Conservation (phyloP, 2,113 vertebrate genomes). For the Trachemys scripta region DNA sequence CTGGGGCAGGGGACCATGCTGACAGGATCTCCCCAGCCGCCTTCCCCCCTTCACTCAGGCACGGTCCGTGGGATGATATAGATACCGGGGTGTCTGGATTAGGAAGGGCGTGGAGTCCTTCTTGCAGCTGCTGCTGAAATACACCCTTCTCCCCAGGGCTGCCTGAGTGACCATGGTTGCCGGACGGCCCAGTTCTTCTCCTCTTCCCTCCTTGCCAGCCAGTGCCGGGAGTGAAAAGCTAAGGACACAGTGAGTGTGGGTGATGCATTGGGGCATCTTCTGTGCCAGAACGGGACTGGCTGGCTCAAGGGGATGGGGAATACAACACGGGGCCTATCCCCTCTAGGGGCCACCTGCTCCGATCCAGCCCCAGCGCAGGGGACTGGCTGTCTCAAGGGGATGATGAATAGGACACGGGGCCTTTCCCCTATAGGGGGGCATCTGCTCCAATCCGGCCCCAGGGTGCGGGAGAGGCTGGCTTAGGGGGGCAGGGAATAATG, state of each 20-base stretch:
- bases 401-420: too few species aligned
- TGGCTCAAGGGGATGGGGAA: neutral
- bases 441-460: neutral
- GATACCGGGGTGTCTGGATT: neutral
- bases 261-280: neutral
- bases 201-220: neutral
- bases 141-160: neutral
- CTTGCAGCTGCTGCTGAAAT: neutral
- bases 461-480: too few species aligned
- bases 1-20: neutral
- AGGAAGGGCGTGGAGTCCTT: neutral
- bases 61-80: neutral
- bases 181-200: neutral
- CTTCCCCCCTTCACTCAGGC: too few species aligned
- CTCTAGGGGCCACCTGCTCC: too few species aligned
- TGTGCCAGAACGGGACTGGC: neutral
- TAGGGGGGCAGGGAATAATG: neutral
- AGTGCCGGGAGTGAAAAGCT: conserved; percentile 5
- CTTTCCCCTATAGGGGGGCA: neutral
- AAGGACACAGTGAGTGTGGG: conserved; percentile 5
- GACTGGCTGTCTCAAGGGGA: neutral
- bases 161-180: neutral
- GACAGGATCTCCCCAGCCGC: too few species aligned
- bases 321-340: too few species aligned
- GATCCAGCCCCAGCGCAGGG: neutral